Base-by-base conservation (phyloP, 1,140 invertebrate species). In the Chrysomallon squamiferum region DNA sequence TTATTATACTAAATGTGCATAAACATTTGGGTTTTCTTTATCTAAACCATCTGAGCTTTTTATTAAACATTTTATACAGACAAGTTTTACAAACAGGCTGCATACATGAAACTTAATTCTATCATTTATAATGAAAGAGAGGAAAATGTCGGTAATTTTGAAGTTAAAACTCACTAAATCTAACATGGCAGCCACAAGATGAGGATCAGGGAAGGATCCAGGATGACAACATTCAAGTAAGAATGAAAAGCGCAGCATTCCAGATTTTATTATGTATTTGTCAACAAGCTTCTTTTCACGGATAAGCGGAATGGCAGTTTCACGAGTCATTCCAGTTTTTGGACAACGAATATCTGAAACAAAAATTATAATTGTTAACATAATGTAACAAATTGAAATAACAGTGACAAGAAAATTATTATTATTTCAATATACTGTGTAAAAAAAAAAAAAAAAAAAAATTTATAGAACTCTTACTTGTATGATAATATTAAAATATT, bases 211-310 rank as follows among this genome's bases (percentile, higher is more conserved):
- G 49, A 98, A 91, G 1, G 92, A 90, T 18, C 97, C 97, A 11
- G 98, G 98, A 59, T 94, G 92, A 80, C 94, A 97, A 32, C 93
- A 95, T 84, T 99, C 96, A 63, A 99, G 82, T 6, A 99, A 85
- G 84, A 86, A 85, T 27, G 76, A 82, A 65, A 86, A 86, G 20
- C 83, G 69, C 33, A 84, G 65, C 80, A 87, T 82, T 4, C 85
- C 86, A 22, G 82, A 84, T 56, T 84, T 85, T 27, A 86, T 70
- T n/a, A 79, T 56, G 47, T 69, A 84, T 15, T 73, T 71, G 66
- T 86, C 79, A 29, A 86, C 81, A 35, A 86, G 57, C 61, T 78
- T 80, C 68, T 83, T 84, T 68, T 85, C 84, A 65, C 67, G 49
- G n/a, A 25, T 80, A 50, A n/a, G 72, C 56, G n/a, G 61, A 45